Evolutionary conservation across 2,888 invertebrate species (phyloP).

Genomic region (Erynnis tages): DNA sequence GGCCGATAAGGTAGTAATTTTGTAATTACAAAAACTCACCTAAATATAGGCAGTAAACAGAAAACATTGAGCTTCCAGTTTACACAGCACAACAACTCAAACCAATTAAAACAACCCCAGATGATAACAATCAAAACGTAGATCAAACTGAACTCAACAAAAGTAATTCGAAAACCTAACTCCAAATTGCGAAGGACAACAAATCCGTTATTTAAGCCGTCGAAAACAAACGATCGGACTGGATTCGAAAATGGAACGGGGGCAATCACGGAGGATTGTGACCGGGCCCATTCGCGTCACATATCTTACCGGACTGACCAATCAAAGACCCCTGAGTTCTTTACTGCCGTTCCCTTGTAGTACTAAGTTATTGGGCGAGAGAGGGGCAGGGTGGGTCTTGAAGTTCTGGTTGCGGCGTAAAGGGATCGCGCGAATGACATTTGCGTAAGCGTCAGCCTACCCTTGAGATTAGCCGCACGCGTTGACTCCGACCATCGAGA

Average conservation of each 20-base stretch:
- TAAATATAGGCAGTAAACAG: no score
- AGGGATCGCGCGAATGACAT: slow-evolving; percentile 69
- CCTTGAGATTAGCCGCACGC: slow-evolving; percentile 60
- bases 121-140: slow-evolving; percentile 3
- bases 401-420: slow-evolving; percentile 43
- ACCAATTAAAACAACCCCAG: slow-evolving; percentile 5
- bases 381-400: slow-evolving; percentile 41
- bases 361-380: slow-evolving; percentile 28
- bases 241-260: slow-evolving; percentile 59
- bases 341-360: slow-evolving; percentile 33
- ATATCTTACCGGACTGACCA: slow-evolving; percentile 46
- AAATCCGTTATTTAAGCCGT: slow-evolving; percentile 32
- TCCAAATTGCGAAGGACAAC: slow-evolving; percentile 35
- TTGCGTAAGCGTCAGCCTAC: slow-evolving; percentile 65
- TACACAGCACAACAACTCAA: not conserved
- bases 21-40: no score
- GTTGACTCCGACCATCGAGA: slow-evolving; percentile 47
- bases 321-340: slow-evolving; percentile 37
- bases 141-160: slow-evolving; percentile 13
- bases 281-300: slow-evolving; percentile 51
- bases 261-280: slow-evolving; percentile 61
- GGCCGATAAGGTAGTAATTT: no score
- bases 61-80: no score
- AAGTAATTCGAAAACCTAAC: slow-evolving; percentile 24
- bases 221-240: slow-evolving; percentile 43